Base-by-base conservation (phyloP, 2,113 vertebrate species). In the Erythrocercus mccallii region DNA sequence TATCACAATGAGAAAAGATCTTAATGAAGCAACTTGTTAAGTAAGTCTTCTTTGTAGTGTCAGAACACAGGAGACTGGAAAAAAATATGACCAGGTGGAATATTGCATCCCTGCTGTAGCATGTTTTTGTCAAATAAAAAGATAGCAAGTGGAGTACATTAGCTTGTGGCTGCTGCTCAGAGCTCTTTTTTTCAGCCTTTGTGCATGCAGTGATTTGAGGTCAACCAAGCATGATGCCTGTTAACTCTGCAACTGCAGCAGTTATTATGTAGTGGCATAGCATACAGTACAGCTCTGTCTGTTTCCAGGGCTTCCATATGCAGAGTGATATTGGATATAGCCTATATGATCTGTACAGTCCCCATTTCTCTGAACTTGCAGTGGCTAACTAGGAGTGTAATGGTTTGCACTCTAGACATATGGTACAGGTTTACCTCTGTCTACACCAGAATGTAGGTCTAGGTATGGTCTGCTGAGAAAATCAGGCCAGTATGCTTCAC, bases 21-120 rank as follows among this genome's bases (percentile, higher is more conserved):
- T 81, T 92, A 85, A 33, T 79, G 82, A 72, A 86, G 45, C n/a
- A 86, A 47, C 12, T 84, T 84, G 47, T 89, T 85, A 95, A 94
- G n/a, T n/a, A 77, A 81, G 77, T 50, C 30, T 58, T 54, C 51
- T 89, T 82, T 16, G 12, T 44, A 60, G 37, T 62, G 68, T 81
- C 44, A 50, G 50, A 81, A 73, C 31, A 54, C 35, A 70, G 68
- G 25, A 65, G 64, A 53, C 35, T 47, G 31, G 15, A 2, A 38
- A 72, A 51, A 76, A 78, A 22, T 12, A 57, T 3, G 11, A 44
- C 47, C 22, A 9, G 0, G 1, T 90, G 31, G 42, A 65, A 5
- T 57, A 73, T 35, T 2, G 2, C 45, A 45, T 78, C 54, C 45
- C 42, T 70, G 21, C 60, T 85, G 70, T 30, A 53, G 27, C 23